phyloP scores from a whole-genome alignment of 1,140 invertebrate species.

The Acromyrmex heyeri region DNA sequence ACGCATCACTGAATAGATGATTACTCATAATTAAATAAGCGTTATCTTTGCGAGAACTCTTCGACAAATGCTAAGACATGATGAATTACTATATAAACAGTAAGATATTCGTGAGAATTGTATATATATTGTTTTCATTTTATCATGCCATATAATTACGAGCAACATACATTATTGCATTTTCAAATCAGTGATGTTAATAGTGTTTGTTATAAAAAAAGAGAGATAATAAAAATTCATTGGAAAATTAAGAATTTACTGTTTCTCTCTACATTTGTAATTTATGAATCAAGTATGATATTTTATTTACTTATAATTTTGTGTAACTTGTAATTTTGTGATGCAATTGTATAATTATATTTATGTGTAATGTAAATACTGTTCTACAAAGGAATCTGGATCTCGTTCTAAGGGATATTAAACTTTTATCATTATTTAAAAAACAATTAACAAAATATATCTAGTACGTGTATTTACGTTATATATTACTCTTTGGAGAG shows the following conservation, averaged over 20 bases:
- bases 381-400: neutral
- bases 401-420: neutral
- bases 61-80: neutral
- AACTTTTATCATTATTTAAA: neutral
- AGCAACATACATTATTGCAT: neutral
- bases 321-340: slow-evolving; percentile 14
- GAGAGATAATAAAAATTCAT: neutral
- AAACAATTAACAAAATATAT: neutral
- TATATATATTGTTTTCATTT: neutral
- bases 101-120: neutral
- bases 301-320: neutral
- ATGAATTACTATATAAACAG: neutral
- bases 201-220: neutral
- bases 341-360: neutral
- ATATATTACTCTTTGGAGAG: slow-evolving; percentile 78
- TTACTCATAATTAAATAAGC: neutral
- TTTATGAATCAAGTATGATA: neutral
- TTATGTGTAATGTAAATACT: neutral
- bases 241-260: neutral
- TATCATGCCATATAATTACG: neutral
- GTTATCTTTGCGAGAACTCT: neutral
- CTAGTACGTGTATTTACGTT: slow-evolving; percentile 33
- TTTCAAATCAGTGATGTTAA: neutral
- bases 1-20: neutral
- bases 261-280: neutral